Evolutionary conservation across 2,113 vertebrate species (phyloP), one percentile per base, ranked within the genome.

Genomic region (Melanerpes aurifrons): DNA sequence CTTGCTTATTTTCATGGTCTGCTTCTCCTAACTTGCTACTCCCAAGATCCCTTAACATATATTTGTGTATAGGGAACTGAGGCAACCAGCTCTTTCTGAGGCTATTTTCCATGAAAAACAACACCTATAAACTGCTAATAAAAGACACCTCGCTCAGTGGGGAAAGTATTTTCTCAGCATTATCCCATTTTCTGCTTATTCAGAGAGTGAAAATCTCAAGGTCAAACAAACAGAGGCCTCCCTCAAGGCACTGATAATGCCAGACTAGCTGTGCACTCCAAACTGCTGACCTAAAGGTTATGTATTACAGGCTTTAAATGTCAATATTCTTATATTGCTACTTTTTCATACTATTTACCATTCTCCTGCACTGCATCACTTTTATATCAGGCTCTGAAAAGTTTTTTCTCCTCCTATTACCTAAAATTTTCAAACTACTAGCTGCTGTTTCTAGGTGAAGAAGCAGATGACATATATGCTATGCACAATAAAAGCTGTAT

Each of bases 101-200:
- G 62, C 37, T 90, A 16, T 94, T 96, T 95, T 92, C 93, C 84
- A 76, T 10, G 19, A 62, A 74, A 93, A 92, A 31, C 53, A 62
- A 28, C 72, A 32, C 22, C 70, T 43, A 71, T 90, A 88, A 71
- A 68, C 75, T 74, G 59, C 45, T 93, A 89, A 86, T 95, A 88
- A 79, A 86, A 4, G 31, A 32, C 29, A 48, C 31, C 20, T 93
- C 56, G 20, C 86, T 92, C 76, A 71, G 67, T 91, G 95, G 90
- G 43, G 35, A 73, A 81, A 61, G 17, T 9, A 83, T 85, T 95
- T 48, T 57, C 82, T 90, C 70, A 13, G 47, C 73, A 35, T 83
- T 67, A 89, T 79, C 82, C 84, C 22, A 63, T 74, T 93, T 94
- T 92, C 86, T 92, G 78, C 82, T 90, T 78, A 77, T 86, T 90